Base-by-base conservation (phyloP, 2,113 vertebrate genomes). In the Phyllostomus discolor region DNA sequence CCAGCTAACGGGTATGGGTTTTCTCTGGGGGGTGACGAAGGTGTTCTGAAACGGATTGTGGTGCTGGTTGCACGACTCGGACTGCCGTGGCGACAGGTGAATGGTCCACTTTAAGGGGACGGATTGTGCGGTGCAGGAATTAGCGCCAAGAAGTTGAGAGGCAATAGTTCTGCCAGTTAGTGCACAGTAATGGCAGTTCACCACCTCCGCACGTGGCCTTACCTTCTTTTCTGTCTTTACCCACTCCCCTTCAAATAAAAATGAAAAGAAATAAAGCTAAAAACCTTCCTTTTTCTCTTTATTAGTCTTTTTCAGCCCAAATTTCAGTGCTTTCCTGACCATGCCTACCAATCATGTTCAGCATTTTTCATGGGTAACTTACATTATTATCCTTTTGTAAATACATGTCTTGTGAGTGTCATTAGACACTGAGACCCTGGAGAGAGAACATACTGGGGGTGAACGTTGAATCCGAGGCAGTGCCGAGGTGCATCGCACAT, bases 201-300 rank as follows among this genome's bases (percentile, higher is more conserved):
- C 28, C 26, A 43, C 70, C 26, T 88, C 1, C 81, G 10, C 24
- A 54, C n/a, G 0, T 54, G 48, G 33, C 2, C 72, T 95, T 50
- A 26, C 26, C 31, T 91, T 90, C 62, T 72, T 78, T 52, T 22
- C 48, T 73, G 91, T 86, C 46, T 78, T 88, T 31, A 67, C 41
- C 28, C 52, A 24, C 67, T 64, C 33, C 50, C 78, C 52, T 28
- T 59, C 38, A 67, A 64, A 79, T 22, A 86, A 86, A 73, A 90
- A 54, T 10, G 38, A 54, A 86, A 73, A 26, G 19, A 67, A 57
- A 33, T 7, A 50, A 80, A 73, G 46, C 46, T 89, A n/a, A 85
- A 66, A 67, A 28, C 16, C 31, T 79, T 79, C 28, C 24, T 41
- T 2, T 70, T 84, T 83, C 59, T 91, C 24, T 72, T 1, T 78